A percentile compares a stretch with the other conserved stretches of the same genome.
Conservation (phyloP, 1,140 invertebrate species). For the Euglossa dilemma region DNA sequence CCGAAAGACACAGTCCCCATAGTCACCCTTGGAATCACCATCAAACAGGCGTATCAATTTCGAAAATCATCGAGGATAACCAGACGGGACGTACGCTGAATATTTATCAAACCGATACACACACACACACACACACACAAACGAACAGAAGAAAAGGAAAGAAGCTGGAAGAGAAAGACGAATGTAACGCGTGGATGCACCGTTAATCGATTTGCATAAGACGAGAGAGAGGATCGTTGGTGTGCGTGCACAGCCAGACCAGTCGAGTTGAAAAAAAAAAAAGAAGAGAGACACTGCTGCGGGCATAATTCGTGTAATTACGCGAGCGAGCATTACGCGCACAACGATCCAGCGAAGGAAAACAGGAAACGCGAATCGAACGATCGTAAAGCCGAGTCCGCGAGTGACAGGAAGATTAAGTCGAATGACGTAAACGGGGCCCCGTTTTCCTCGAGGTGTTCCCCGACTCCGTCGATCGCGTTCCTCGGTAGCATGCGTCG, state of each 20-base stretch:
- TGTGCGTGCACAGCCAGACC: conserved; percentile 14
- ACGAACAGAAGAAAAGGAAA: background rate
- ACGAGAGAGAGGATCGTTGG: background rate
- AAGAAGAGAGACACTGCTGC: background rate
- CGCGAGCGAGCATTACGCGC: conserved; percentile 44
- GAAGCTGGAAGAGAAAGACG: background rate
- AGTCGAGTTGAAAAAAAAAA: conserved; percentile 45
- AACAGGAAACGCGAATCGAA: conserved; percentile 46
- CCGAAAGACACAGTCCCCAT: background rate
- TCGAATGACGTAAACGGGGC: conserved; percentile 33
- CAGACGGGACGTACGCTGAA: conserved; percentile 30
- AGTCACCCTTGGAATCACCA: background rate
- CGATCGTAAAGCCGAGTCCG: conserved; percentile 2
- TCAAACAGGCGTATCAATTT: background rate
- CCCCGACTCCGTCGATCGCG: background rate
- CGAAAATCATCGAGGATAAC: conserved; percentile 28
- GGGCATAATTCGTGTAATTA: conserved; percentile 60
- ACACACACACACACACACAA: too few relatives aligned
- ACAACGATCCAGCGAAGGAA: conserved; percentile 37
- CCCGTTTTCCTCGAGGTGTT: background rate
- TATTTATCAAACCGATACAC: conserved; percentile 59
- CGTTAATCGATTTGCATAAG: conserved; percentile 71
- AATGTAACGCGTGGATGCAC: conserved; percentile 50
- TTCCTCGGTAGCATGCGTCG: background rate
- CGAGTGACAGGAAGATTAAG: background rate